These are phyloP conservation scores for Actenoides hombroni DNA, from an alignment of 2,113 vertebrate species.

Conservation along the genomic window DNA sequence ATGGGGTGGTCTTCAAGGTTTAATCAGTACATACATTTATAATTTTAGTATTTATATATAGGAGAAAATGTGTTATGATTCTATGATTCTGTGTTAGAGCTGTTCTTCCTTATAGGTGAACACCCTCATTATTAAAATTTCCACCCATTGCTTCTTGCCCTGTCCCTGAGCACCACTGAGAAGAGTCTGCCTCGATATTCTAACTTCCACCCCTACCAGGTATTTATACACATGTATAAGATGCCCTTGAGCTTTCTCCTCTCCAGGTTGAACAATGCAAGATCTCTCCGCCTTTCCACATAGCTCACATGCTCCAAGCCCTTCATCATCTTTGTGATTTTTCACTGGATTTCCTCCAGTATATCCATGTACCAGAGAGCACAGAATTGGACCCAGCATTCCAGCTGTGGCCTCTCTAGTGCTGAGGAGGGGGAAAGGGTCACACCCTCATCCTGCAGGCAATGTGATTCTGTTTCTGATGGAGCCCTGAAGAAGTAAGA, in stretches of 20 bases:
- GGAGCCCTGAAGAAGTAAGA: not conserved
- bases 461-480: not conserved
- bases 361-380: not conserved
- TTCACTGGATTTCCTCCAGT: not conserved
- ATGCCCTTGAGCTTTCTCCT: fast-evolving
- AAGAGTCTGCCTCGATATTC: not conserved
- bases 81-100: not conserved
- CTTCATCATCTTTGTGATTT: not conserved
- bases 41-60: not conserved
- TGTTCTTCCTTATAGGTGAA: not conserved
- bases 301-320: not conserved
- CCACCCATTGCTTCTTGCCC: not conserved
- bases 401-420: not conserved
- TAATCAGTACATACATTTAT: not conserved
- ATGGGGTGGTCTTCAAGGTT: not conserved
- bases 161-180: not conserved
- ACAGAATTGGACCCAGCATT: not conserved
- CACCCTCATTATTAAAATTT: not conserved
- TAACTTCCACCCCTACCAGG: not conserved
- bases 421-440: not conserved
- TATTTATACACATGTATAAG: not conserved
- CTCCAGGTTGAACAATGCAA: not conserved
- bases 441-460: not conserved
- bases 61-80: not conserved
- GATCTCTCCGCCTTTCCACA: not conserved